phyloP scores from a whole-genome alignment of 2,888 invertebrate genomes.

The Ephialtes manifestator region DNA sequence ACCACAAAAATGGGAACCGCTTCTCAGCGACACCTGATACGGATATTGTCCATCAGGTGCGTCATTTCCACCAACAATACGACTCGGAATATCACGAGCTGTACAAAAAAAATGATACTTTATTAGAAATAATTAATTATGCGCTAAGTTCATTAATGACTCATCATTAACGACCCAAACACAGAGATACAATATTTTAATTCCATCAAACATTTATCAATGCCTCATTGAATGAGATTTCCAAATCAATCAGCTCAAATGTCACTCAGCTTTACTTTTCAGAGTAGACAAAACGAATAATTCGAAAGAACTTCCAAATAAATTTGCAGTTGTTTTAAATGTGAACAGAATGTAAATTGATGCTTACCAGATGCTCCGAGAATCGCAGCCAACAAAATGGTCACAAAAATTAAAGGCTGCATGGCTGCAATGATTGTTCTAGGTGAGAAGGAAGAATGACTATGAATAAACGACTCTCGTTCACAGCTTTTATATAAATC shows the following conservation, averaged over 20 bases:
- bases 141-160: too few species aligned
- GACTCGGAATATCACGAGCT: slow-evolving; percentile 15
- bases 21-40: slow-evolving; percentile 87
- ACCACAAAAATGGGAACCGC: slow-evolving; percentile 87
- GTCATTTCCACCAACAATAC: slow-evolving; percentile 86
- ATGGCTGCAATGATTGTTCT: slow-evolving; percentile 18
- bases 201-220: too few species aligned
- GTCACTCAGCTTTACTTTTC: not conserved
- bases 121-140: not conserved
- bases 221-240: not conserved
- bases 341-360: not conserved
- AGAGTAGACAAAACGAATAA: not conserved
- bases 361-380: slow-evolving; percentile 36
- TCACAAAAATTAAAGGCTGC: slow-evolving; percentile 32
- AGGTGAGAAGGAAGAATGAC: not conserved
- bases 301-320: not conserved
- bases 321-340: not conserved
- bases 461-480: not conserved
- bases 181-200: too few species aligned
- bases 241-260: not conserved
- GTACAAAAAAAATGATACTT: not conserved
- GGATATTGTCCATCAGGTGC: slow-evolving; percentile 87
- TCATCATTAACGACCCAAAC: too few species aligned
- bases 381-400: slow-evolving; percentile 26
- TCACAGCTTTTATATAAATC: slow-evolving; percentile 13